Percentiles rank a stretch among this genome's conserved stretches.
phyloP scores from a whole-genome alignment of 2,888 invertebrate genomes.

The Phengaris alcon region DNA sequence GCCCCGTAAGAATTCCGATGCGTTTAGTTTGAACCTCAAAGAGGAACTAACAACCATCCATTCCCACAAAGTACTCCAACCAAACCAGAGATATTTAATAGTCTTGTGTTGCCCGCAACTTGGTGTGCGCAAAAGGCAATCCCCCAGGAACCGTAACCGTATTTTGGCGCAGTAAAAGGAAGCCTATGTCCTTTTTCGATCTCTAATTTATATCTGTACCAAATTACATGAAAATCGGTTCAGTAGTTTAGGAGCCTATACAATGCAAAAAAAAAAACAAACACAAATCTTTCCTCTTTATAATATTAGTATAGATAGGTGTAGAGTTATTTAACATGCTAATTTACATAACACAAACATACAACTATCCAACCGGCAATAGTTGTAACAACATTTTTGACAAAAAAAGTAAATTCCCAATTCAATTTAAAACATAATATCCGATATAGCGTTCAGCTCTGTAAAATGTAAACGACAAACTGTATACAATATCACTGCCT shows the following conservation, averaged over 20 bases:
- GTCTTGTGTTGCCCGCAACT: too few relatives aligned
- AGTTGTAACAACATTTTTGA: neutral
- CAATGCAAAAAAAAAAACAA: too few relatives aligned
- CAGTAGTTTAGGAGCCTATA: too few relatives aligned
- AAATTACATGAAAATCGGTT: too few relatives aligned
- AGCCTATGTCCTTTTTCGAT: too few relatives aligned
- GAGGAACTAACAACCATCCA: neutral
- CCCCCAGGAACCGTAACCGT: too few relatives aligned
- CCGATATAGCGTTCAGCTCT: conserved; percentile 16
- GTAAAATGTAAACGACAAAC: neutral
- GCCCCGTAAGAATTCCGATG: neutral
- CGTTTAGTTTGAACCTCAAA: neutral
- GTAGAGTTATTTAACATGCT: neutral
- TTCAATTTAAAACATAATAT: conserved; percentile 21
- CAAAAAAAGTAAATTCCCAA: conserved; percentile 5
- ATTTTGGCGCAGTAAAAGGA: too few relatives aligned
- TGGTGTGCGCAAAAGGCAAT: too few relatives aligned
- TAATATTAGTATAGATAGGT: neutral
- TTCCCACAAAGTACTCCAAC: neutral
- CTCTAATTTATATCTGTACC: too few relatives aligned
- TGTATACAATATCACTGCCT: conserved; percentile 10
- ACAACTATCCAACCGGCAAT: neutral
- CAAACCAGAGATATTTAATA: neutral
- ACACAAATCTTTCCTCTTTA: too few relatives aligned
- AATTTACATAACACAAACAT: neutral